Percentiles rank a stretch among this genome's conserved stretches.
These are phyloP conservation scores for Ligdia adustata DNA, from an alignment of 2,888 invertebrate species.

Conservation along the genomic window DNA sequence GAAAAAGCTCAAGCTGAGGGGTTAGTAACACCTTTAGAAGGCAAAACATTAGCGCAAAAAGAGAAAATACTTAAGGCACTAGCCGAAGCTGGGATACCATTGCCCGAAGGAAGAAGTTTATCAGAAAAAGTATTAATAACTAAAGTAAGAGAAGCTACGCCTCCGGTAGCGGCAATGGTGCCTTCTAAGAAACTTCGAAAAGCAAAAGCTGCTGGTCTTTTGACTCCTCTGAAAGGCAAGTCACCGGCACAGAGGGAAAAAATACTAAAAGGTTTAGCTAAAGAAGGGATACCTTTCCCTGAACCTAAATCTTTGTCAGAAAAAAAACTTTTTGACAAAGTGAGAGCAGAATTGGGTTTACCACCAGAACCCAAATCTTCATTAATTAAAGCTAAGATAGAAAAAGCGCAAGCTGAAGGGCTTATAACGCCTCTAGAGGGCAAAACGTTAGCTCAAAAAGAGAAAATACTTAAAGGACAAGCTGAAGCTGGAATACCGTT, in stretches of 20 bases:
- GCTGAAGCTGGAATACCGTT: conserved; percentile 36
- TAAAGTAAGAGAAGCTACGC: conserved; percentile 27
- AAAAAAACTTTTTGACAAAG: conserved; percentile 37
- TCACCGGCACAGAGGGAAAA: conserved; percentile 40
- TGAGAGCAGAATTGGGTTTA: conserved; percentile 41
- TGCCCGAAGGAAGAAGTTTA: conserved; percentile 36
- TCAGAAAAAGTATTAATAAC: conserved; percentile 38
- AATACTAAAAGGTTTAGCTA: conserved; percentile 36
- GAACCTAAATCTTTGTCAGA: conserved; percentile 43
- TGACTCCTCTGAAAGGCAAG: conserved; percentile 40
- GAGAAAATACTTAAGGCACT: conserved; percentile 37
- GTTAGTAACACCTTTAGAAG: conserved; percentile 33
- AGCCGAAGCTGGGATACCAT: conserved; percentile 32
- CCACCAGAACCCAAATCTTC: conserved; percentile 40
- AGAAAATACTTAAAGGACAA: conserved; percentile 33
- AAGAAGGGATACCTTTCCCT: conserved; percentile 41
- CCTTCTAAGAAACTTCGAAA: conserved; percentile 12
- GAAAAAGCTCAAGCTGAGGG: conserved; percentile 39
- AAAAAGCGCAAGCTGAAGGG: conserved; percentile 33
- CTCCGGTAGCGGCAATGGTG: neutral
- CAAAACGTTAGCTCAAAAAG: conserved; percentile 34
- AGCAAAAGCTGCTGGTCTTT: conserved; percentile 13
- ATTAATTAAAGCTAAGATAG: conserved; percentile 22
- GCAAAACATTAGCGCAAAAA: conserved; percentile 36
- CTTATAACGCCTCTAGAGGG: conserved; percentile 38